Conservation (phyloP, 2,797 vertebrate genomes). For the Ptychadena robeensis region DNA sequence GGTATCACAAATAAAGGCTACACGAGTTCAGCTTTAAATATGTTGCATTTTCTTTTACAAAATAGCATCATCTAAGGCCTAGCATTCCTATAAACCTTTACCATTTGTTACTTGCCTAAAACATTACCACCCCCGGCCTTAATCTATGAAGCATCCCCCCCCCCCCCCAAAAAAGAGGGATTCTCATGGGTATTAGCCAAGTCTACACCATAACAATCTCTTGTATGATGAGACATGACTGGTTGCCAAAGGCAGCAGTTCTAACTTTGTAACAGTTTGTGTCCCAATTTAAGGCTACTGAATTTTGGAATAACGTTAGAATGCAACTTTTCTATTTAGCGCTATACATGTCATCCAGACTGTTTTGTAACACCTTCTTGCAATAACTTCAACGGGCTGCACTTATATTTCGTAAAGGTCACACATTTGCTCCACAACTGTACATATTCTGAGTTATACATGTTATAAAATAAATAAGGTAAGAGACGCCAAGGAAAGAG, state of each 20-base stretch:
- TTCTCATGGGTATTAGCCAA: not conserved
- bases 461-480: slow-evolving; percentile 53
- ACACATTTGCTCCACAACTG: slow-evolving; percentile 35
- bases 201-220: not conserved
- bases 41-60: too few species aligned
- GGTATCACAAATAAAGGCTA: too few species aligned
- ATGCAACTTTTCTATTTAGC: not conserved
- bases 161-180: not conserved
- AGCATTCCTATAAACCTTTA: too few species aligned
- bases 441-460: slow-evolving; percentile 39
- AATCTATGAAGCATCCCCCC: too few species aligned
- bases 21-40: too few species aligned
- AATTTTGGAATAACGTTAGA: not conserved
- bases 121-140: too few species aligned
- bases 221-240: not conserved
- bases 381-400: not conserved
- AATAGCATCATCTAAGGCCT: too few species aligned
- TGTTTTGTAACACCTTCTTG: not conserved
- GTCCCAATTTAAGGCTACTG: not conserved
- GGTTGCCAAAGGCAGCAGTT: not conserved
- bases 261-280: not conserved
- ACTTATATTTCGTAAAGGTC: not conserved
- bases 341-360: not conserved
- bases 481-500: slow-evolving; percentile 20
- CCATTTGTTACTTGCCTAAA: too few species aligned